phyloP scores from a whole-genome alignment of 2,113 vertebrate genomes.

The Poeciliopsis turrubarensis region DNA sequence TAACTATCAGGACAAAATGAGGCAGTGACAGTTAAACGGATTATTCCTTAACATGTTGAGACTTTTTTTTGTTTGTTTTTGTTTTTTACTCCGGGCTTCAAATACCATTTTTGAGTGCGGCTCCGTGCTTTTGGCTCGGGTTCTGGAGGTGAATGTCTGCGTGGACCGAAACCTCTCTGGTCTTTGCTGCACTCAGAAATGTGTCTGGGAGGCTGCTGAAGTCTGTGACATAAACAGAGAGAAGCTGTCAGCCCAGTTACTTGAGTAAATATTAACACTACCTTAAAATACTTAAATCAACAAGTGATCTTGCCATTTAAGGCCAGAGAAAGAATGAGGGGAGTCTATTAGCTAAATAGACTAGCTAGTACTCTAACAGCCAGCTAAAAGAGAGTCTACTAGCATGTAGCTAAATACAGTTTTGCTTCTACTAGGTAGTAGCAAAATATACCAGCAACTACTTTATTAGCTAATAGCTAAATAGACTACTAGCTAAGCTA shows the following conservation, averaged over 20 bases:
- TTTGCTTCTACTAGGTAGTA: too few relatives aligned
- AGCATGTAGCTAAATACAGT: too few relatives aligned
- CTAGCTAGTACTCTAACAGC: too few relatives aligned
- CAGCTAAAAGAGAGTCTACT: too few relatives aligned
- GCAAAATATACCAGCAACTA: too few relatives aligned
- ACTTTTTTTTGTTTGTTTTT: background rate
- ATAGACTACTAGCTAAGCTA: too few relatives aligned
- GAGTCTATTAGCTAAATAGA: too few relatives aligned
- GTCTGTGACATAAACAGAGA: conserved; percentile 54
- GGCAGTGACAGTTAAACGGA: background rate
- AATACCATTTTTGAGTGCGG: conserved; percentile 74
- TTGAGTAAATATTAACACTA: conserved; percentile 29
- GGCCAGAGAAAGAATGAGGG: background rate
- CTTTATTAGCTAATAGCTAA: too few relatives aligned
- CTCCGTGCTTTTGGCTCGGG: conserved; percentile 77
- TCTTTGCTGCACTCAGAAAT: conserved; percentile 83
- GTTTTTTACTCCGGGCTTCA: background rate
- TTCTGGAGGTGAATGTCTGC: conserved; percentile 82
- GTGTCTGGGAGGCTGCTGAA: conserved; percentile 82
- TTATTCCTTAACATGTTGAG: background rate
- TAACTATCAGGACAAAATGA: background rate
- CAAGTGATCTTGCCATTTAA: background rate
- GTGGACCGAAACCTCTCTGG: conserved; percentile 78
- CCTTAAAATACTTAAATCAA: background rate
- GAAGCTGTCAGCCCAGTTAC: conserved; percentile 11